These are phyloP conservation scores for Prinia subflava DNA, from an alignment of 2,113 vertebrate species.

Conservation along the genomic window DNA sequence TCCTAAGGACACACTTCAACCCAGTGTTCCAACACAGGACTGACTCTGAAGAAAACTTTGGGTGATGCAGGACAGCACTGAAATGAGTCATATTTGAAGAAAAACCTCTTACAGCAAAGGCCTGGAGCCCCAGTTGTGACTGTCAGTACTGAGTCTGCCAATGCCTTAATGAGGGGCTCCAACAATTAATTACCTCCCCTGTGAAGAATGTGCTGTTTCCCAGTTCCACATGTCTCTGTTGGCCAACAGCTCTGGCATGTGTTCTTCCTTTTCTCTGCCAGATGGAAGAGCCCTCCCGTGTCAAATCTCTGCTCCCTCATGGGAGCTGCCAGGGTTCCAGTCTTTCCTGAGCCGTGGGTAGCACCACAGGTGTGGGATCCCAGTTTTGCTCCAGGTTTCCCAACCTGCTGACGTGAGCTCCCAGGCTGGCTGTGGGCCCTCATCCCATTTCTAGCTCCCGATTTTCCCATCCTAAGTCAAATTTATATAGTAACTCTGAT, in stretches of 20 bases:
- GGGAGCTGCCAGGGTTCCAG: not conserved
- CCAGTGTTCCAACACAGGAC: accelerated
- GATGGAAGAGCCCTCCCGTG: not conserved
- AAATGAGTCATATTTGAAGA: not conserved
- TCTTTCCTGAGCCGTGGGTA: not conserved
- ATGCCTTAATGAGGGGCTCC: not conserved
- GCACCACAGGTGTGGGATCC: not conserved
- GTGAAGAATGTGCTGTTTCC: not conserved
- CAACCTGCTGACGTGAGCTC: accelerated
- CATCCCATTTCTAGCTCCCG: not conserved
- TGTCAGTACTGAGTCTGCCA: not conserved
- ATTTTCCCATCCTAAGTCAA: not conserved
- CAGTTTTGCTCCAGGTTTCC: not conserved
- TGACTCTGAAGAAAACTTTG: not conserved
- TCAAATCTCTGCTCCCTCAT: not conserved
- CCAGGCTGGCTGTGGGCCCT: not conserved
- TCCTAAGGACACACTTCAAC: not conserved
- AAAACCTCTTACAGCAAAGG: not conserved
- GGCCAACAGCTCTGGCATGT: not conserved
- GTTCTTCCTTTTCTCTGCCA: not conserved
- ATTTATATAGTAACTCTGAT: not conserved
- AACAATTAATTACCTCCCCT: not conserved
- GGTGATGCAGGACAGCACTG: not conserved
- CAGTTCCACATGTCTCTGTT: not conserved
- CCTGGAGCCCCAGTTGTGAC: not conserved